Percentiles rank a stretch among this genome's conserved stretches.
Conservation (phyloP, 2,888 invertebrate species). For the Elmis aenea region DNA sequence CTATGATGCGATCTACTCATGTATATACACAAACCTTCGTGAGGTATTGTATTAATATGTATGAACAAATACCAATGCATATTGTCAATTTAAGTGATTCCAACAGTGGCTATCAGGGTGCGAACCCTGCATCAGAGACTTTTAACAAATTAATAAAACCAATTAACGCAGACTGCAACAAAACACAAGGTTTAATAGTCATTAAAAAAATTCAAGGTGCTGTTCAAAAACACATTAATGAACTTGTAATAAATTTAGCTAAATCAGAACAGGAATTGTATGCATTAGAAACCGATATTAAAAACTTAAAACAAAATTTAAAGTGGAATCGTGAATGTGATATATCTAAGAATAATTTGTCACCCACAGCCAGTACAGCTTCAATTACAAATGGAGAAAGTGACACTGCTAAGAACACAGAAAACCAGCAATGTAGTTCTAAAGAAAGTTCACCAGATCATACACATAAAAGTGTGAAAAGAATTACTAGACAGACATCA, state of each 20-base stretch:
- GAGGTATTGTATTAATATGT: conserved; percentile 52
- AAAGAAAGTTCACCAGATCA: too few relatives aligned
- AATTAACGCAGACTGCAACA: too few relatives aligned
- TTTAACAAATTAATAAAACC: conserved; percentile 34
- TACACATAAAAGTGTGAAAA: too few relatives aligned
- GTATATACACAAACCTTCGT: conserved; percentile 60
- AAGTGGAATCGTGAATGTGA: conserved; percentile 1
- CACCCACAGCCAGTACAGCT: not conserved
- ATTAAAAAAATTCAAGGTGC: conserved; percentile 38
- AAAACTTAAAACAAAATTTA: conserved; percentile 10
- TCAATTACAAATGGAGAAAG: too few relatives aligned
- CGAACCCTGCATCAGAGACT: conserved; percentile 33
- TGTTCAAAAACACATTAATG: conserved; percentile 37
- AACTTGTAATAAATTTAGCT: conserved; percentile 34
- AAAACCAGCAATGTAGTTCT: too few relatives aligned
- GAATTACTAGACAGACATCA: too few relatives aligned
- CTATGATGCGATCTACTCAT: conserved; percentile 54
- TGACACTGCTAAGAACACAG: too few relatives aligned
- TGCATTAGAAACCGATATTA: conserved; percentile 43
- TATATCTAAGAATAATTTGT: conserved; percentile 1
- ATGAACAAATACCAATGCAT: conserved; percentile 49
- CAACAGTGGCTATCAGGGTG: conserved; percentile 36
- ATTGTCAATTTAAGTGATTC: conserved; percentile 50
- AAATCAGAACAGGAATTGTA: conserved; percentile 38
- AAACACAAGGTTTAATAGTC: too few relatives aligned